phyloP scores from a whole-genome alignment of 2,888 invertebrate species.

The Poecilobothrus nobilitatus region DNA sequence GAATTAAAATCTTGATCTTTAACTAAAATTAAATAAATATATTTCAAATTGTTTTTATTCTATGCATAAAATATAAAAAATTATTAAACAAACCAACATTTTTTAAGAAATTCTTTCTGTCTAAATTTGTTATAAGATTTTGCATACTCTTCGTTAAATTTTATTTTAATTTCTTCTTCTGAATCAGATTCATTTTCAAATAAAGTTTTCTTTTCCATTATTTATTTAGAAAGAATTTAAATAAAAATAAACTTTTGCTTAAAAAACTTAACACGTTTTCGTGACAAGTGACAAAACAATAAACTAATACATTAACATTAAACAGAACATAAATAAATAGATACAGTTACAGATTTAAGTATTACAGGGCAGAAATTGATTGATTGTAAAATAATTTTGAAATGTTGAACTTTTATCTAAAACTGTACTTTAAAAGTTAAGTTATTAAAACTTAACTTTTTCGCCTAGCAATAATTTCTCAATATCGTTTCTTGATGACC shows the following conservation, averaged over 20 bases:
- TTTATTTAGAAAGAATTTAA: neutral
- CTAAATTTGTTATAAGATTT: constrained; percentile 75
- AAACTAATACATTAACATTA: no score
- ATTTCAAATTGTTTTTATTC: neutral
- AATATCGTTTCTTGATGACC: no score
- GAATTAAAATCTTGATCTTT: constrained; percentile 37
- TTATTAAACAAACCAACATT: constrained; percentile 48
- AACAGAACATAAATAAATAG: no score
- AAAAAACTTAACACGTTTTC: neutral
- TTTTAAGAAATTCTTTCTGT: constrained; percentile 76
- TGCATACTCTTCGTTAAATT: constrained; percentile 72
- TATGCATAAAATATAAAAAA: neutral
- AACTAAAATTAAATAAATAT: constrained; percentile 26
- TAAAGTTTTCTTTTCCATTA: constrained; percentile 34
- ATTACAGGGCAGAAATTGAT: no score
- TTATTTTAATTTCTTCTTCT: constrained; percentile 50
- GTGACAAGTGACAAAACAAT: neutral
- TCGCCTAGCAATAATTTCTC: no score
- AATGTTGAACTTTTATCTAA: no score
- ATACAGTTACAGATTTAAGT: no score
- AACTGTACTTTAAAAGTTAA: no score
- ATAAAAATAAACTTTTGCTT: neutral
- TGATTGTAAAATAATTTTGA: no score
- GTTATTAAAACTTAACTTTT: no score
- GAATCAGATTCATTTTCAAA: constrained; percentile 51